These are phyloP conservation scores for Chironomus striatipennis DNA, from an alignment of 1,140 invertebrate genomes.

Conservation along the genomic window DNA sequence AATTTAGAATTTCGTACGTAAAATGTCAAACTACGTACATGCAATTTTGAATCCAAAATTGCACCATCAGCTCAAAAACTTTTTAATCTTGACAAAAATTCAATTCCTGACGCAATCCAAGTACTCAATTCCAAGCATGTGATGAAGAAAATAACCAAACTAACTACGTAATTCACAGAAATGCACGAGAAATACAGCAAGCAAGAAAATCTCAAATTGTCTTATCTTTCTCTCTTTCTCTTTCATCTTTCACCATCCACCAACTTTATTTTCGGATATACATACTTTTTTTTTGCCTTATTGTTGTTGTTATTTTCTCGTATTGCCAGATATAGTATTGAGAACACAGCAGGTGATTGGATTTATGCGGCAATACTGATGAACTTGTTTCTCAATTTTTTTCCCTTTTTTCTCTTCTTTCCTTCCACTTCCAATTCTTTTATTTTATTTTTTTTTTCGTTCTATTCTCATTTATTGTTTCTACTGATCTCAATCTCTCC, in stretches of 20 bases:
- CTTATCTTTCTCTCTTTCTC: not conserved
- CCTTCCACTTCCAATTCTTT: not conserved
- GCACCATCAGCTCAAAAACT: too few species aligned
- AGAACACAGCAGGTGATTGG: constrained; percentile 17
- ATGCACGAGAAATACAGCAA: not conserved
- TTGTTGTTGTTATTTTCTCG: constrained; percentile 3
- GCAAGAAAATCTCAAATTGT: constrained; percentile 4
- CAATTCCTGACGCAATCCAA: too few species aligned
- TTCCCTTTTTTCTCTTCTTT: constrained; percentile 21
- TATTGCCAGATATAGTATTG: not conserved
- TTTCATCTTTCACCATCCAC: constrained; percentile 14
- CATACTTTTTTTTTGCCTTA: constrained; percentile 18
- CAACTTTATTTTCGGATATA: constrained; percentile 17
- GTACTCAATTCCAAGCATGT: too few species aligned
- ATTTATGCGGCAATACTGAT: not conserved
- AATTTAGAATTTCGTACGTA: too few species aligned
- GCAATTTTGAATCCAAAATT: too few species aligned
- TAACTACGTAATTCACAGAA: too few species aligned
- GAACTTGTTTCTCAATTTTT: constrained; percentile 21
- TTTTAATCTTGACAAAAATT: too few species aligned
- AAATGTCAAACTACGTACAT: too few species aligned
- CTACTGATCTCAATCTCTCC: constrained; percentile 7
- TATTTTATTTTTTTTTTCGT: not conserved
- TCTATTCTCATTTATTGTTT: not conserved
- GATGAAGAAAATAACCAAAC: too few species aligned